Conservation (phyloP, 2,797 vertebrate genomes). For the Platalea minor region DNA sequence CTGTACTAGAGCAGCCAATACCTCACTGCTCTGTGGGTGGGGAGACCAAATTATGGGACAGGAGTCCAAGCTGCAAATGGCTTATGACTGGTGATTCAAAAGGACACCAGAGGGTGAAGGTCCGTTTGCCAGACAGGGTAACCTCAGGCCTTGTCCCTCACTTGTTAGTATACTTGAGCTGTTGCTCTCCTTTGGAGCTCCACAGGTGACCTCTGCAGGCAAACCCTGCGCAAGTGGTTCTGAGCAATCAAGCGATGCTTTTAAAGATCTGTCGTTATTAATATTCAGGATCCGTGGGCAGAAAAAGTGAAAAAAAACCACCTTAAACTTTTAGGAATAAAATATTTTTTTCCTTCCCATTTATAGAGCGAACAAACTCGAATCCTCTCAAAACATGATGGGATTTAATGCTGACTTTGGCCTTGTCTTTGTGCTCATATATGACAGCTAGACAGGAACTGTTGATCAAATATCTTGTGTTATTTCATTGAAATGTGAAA, state of each 20-base stretch:
- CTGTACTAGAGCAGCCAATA: background rate
- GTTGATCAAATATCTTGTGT: background rate
- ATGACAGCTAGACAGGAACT: background rate
- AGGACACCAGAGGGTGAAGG: background rate
- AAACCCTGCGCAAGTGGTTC: background rate
- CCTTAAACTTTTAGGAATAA: background rate
- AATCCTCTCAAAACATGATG: background rate
- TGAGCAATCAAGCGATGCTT: background rate
- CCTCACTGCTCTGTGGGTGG: fast-evolving
- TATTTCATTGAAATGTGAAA: background rate
- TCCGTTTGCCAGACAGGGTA: background rate
- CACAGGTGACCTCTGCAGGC: background rate
- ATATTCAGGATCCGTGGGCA: background rate
- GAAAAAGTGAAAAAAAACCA: background rate
- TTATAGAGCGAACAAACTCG: background rate
- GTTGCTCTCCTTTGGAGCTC: background rate
- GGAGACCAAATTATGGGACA: background rate
- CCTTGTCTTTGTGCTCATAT: background rate
- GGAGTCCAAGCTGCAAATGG: background rate
- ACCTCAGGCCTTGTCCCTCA: background rate
- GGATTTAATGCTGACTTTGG: slow-evolving; percentile 3
- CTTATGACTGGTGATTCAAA: background rate
- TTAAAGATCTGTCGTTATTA: background rate
- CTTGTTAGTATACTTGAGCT: background rate
- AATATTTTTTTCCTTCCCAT: background rate